phyloP scores from a whole-genome alignment of 2,888 invertebrate species.

The Theretra japonica region DNA sequence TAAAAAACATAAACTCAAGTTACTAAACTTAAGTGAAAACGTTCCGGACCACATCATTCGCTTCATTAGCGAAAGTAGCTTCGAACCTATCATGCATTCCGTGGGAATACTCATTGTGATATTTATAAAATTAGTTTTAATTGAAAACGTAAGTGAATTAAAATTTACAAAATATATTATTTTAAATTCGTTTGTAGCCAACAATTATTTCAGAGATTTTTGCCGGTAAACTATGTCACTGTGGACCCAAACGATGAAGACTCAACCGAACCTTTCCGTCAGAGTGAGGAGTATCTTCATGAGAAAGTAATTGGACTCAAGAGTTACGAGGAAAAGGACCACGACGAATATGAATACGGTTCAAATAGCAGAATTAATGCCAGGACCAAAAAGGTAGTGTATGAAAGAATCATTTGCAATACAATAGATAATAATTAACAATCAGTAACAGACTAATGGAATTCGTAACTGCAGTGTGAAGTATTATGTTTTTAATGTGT shows the following conservation, averaged over 20 bases:
- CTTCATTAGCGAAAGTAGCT: slow-evolving; percentile 47
- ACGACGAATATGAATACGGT: slow-evolving; percentile 48
- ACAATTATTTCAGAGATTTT: slow-evolving; percentile 54
- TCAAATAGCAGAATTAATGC: slow-evolving; percentile 43
- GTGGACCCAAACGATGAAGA: slow-evolving; percentile 44
- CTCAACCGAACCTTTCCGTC: slow-evolving; percentile 38
- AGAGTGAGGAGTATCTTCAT: slow-evolving; percentile 40
- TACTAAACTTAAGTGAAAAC: slow-evolving; percentile 57
- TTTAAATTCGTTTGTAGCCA: neutral
- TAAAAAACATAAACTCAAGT: slow-evolving; percentile 49
- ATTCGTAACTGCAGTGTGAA: neutral
- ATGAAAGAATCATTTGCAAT: neutral
- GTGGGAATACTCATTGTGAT: slow-evolving; percentile 50
- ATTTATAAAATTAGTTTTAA: slow-evolving; percentile 48
- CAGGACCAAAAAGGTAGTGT: slow-evolving; percentile 52
- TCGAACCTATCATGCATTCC: slow-evolving; percentile 55
- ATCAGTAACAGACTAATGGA: slow-evolving; percentile 15
- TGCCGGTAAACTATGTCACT: slow-evolving; percentile 52
- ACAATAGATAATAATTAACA: neutral
- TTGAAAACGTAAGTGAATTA: slow-evolving; percentile 57
- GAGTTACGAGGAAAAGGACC: slow-evolving; percentile 47
- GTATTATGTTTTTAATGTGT: slow-evolving; percentile 32
- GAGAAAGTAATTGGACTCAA: slow-evolving; percentile 52
- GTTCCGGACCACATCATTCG: slow-evolving; percentile 43
- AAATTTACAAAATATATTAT: slow-evolving; percentile 4